Percentiles rank a stretch among this genome's conserved stretches.
phyloP scores from a whole-genome alignment of 2,888 invertebrate genomes.

The Drosophila setosimentum region DNA sequence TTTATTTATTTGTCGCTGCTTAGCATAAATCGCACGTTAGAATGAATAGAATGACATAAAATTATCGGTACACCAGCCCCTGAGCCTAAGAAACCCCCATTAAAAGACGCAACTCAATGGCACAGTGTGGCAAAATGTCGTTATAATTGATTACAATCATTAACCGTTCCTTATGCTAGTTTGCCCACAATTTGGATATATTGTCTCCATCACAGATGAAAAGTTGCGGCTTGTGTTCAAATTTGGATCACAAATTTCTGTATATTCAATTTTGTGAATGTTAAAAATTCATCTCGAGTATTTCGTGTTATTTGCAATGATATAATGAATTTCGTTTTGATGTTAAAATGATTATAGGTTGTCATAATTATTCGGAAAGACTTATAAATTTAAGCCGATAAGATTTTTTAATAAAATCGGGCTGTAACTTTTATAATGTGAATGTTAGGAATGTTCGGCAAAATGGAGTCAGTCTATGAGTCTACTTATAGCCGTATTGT shows the following conservation, averaged over 20 bases:
- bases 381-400: neutral
- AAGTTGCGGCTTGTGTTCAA: neutral
- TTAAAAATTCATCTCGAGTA: neutral
- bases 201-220: neutral
- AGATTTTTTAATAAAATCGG: neutral
- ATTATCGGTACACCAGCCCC: constrained; percentile 63
- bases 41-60: constrained; percentile 75
- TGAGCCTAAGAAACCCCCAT: constrained; percentile 37
- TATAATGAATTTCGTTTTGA: neutral
- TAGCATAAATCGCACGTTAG: constrained; percentile 79
- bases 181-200: neutral
- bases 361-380: neutral
- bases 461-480: neutral
- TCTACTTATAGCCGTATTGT: neutral
- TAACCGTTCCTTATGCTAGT: neutral
- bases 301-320: neutral
- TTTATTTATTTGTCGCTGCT: constrained; percentile 75
- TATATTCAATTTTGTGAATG: neutral
- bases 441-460: neutral
- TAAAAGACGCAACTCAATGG: constrained; percentile 29
- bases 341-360: neutral
- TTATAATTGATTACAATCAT: neutral
- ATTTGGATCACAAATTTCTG: neutral
- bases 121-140: constrained; percentile 42
- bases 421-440: fast-evolving